Conservation (phyloP, 2,113 vertebrate species). For the Anthoscopus minutus region DNA sequence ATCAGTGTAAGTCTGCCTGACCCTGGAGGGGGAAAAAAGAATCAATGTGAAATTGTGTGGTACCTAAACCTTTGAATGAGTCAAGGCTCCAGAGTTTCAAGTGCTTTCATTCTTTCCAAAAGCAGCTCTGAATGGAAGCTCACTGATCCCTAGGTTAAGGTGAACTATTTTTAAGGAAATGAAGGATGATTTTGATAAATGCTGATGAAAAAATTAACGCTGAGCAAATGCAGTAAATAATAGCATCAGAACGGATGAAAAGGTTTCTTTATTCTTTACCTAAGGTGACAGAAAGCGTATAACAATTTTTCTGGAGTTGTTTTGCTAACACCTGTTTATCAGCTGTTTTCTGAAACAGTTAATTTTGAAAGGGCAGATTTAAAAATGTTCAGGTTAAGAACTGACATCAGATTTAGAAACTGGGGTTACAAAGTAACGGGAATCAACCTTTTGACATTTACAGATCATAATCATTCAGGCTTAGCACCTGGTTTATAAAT, state of each 20-base stretch:
- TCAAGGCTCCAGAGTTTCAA: conserved; percentile 25
- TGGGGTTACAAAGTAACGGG: not conserved
- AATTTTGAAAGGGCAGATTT: not conserved
- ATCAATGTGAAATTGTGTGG: not conserved
- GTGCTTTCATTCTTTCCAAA: conserved; percentile 39
- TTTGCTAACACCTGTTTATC: not conserved
- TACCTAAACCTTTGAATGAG: not conserved
- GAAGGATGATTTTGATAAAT: not conserved
- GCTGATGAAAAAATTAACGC: not conserved
- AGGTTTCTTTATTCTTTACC: not conserved
- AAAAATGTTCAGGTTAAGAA: not conserved
- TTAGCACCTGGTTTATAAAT: not conserved
- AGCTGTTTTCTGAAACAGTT: not conserved
- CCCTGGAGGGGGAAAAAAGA: not conserved
- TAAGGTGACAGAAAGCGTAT: not conserved
- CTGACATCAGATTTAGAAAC: not conserved
- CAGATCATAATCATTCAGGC: not conserved
- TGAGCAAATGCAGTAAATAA: not conserved
- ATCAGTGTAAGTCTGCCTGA: not conserved
- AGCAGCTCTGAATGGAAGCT: not conserved
- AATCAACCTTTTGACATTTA: not conserved
- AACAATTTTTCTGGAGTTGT: not conserved
- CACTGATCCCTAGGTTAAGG: not conserved
- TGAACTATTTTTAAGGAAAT: not conserved
- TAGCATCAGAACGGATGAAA: not conserved